Conservation (phyloP, 35 echinoderm and acorn worm species). For the Hemicentrotus pulcherrimus region DNA sequence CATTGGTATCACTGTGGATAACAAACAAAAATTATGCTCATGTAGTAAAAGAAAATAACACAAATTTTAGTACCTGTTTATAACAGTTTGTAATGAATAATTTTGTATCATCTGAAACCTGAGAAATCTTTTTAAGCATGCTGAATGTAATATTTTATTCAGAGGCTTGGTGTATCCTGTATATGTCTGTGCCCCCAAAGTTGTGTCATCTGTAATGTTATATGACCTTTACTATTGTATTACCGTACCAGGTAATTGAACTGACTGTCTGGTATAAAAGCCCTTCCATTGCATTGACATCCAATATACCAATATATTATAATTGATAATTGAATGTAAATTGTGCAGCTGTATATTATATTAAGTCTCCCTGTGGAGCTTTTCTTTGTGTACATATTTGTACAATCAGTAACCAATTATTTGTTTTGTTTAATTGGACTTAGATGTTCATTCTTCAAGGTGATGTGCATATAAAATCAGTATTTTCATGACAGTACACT, state of each 20-base stretch:
- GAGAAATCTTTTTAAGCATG: neutral
- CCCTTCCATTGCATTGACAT: neutral
- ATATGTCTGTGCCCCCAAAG: neutral
- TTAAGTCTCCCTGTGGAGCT: neutral
- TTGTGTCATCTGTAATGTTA: neutral
- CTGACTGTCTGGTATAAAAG: neutral
- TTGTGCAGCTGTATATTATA: neutral
- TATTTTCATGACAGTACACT: neutral
- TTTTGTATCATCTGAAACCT: neutral
- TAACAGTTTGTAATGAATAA: neutral
- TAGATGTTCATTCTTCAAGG: neutral
- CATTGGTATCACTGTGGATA: too few relatives aligned
- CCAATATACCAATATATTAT: neutral
- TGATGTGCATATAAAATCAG: neutral
- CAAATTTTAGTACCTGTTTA: too few relatives aligned
- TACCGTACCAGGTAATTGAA: too few relatives aligned
- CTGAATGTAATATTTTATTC: neutral
- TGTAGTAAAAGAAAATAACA: too few relatives aligned
- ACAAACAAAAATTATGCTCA: too few relatives aligned
- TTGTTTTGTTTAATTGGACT: neutral
- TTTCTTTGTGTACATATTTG: neutral
- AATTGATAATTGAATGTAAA: neutral
- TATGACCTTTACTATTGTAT: neutral
- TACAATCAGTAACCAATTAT: neutral
- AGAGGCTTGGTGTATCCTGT: too few relatives aligned